Evolutionary conservation across 2,113 vertebrate species (phyloP).

Genomic region (Coryphaenoides rupestris): DNA sequence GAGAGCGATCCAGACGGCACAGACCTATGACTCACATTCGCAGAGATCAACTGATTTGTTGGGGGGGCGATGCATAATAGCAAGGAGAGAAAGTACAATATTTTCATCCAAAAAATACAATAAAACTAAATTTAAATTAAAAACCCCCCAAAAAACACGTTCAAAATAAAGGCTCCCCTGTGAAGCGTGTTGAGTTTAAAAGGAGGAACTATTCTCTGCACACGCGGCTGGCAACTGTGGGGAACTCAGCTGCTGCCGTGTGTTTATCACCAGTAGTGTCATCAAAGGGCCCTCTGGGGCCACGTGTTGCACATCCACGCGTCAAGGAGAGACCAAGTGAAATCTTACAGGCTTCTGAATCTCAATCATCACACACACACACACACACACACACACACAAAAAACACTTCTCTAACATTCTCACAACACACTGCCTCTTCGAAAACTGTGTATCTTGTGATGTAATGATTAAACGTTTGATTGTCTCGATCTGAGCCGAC

Average conservation of each 20-base stretch:
- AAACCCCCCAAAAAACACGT: too few species aligned
- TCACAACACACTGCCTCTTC: conserved; percentile 31
- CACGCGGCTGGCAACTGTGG: conserved; percentile 7
- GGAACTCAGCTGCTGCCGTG: background rate
- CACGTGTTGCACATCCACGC: conserved; percentile 4
- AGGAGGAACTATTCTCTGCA: background rate
- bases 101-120: too few species aligned
- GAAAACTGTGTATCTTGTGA: conserved; percentile 22
- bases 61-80: too few species aligned
- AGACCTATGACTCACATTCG: too few species aligned
- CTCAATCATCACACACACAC: conserved; percentile 34
- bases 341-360: conserved; percentile 10
- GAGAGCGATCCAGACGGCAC: too few species aligned
- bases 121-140: conserved; percentile 4
- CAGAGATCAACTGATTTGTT: too few species aligned
- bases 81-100: conserved; percentile 5
- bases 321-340: background rate
- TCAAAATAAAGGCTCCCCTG: conserved; percentile 7
- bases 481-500: conserved; percentile 62
- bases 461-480: conserved; percentile 57
- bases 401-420: background rate
- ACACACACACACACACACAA: conserved; percentile 33
- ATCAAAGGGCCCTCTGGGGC: conserved; percentile 3
- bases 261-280: conserved; percentile 28
- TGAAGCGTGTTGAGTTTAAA: conserved; percentile 17